Evolutionary conservation across 2,113 vertebrate species (phyloP).

Genomic region (Otocyon megalotis): DNA sequence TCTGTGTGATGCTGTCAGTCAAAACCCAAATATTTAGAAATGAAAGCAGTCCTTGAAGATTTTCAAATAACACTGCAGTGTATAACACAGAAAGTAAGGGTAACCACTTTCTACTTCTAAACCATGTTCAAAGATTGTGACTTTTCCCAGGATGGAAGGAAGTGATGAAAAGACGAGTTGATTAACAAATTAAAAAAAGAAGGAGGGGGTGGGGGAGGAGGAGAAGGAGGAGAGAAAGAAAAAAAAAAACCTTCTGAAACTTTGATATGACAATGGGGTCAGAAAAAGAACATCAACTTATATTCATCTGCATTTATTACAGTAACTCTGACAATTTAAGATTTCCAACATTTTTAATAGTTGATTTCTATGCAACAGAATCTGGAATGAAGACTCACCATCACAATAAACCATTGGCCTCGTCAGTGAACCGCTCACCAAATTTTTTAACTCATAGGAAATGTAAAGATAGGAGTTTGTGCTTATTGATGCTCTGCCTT

Average conservation of each 20-base stretch:
- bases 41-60: not conserved
- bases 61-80: not conserved
- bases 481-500: not conserved
- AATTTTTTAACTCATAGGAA: not conserved
- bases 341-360: not conserved
- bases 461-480: not conserved
- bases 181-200: not conserved
- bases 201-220: not conserved
- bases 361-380: not conserved
- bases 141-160: not conserved
- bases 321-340: not conserved
- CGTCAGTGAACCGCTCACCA: not conserved
- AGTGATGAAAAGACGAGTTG: not conserved
- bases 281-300: conserved; percentile 1
- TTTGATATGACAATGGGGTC: not conserved
- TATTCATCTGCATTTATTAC: not conserved
- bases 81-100: not conserved
- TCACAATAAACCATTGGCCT: not conserved
- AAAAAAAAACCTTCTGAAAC: not conserved
- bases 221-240: not conserved
- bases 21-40: conserved; percentile 18
- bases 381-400: not conserved
- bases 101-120: not conserved
- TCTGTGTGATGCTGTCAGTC: not conserved
- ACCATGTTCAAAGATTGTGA: not conserved